A percentile compares a stretch with the other conserved stretches of the same genome.
Conservation (phyloP, 2,888 invertebrate genomes). For the Napeogenes sylphis region DNA sequence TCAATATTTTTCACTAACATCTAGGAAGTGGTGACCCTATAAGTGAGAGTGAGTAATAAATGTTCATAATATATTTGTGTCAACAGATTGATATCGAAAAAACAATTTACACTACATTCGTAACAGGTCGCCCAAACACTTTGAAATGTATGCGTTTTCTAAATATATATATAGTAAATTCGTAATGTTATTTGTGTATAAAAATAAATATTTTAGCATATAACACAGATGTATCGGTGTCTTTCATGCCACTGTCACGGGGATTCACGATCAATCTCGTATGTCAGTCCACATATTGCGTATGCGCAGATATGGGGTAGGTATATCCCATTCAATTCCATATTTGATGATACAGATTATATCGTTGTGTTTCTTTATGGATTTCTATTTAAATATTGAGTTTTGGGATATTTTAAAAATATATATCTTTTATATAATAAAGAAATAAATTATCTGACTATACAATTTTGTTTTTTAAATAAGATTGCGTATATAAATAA, state of each 20-base stretch:
- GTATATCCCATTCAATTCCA: conserved; percentile 26
- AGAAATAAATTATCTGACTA: too few relatives aligned
- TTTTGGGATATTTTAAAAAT: not conserved
- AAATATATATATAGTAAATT: not conserved
- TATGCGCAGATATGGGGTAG: not conserved
- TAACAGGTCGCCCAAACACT: conserved; percentile 12
- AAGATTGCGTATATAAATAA: not conserved
- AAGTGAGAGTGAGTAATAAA: conserved; percentile 27
- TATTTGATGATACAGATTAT: conserved; percentile 25
- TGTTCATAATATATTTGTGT: conserved; percentile 27
- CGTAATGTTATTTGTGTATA: not conserved
- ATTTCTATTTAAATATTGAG: conserved; percentile 5
- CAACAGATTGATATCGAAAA: conserved; percentile 25
- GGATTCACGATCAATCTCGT: conserved; percentile 33
- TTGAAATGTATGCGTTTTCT: not conserved
- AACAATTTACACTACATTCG: conserved; percentile 21
- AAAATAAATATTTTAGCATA: conserved; percentile 9
- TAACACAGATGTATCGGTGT: conserved; percentile 11
- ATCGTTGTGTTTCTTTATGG: conserved; percentile 6
- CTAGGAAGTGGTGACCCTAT: conserved; percentile 9
- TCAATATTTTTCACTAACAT: not conserved
- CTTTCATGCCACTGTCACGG: conserved; percentile 30
- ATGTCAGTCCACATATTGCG: conserved; percentile 26
- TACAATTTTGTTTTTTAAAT: too few relatives aligned
- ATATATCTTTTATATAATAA: too few relatives aligned